These are phyloP conservation scores for Agrochola circellaris DNA, from an alignment of 2,888 invertebrate genomes.

Conservation along the genomic window DNA sequence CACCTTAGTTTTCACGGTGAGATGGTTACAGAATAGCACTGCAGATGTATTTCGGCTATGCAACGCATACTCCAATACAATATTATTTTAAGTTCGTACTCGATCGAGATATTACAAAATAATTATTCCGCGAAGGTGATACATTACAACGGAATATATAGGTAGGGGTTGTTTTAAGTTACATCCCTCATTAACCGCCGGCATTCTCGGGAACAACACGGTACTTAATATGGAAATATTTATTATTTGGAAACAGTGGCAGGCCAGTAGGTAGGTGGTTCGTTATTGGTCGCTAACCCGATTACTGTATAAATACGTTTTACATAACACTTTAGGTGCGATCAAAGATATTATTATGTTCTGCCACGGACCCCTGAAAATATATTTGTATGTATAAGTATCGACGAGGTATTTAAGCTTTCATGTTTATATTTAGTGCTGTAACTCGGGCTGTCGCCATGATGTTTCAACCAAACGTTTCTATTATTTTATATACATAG, in stretches of 20 bases:
- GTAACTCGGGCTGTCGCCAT: background rate
- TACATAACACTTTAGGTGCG: background rate
- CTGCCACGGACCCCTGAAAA: background rate
- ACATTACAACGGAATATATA: constrained; percentile 35
- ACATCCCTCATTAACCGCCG: constrained; percentile 55
- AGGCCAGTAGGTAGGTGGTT: background rate
- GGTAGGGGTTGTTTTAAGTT: constrained; percentile 56
- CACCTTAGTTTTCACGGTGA: too few species aligned
- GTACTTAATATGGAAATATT: constrained; percentile 43
- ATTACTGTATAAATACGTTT: constrained; percentile 9
- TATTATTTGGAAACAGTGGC: constrained; percentile 11
- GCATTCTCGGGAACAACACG: constrained; percentile 19
- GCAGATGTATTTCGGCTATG: too few species aligned
- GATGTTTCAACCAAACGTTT: background rate
- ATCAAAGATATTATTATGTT: background rate
- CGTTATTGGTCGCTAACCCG: constrained; percentile 1
- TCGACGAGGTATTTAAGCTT: background rate
- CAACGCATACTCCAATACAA: background rate
- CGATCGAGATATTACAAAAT: constrained; percentile 20
- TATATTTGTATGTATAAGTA: background rate
- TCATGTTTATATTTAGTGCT: background rate
- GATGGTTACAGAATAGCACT: too few species aligned
- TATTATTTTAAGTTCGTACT: constrained; percentile 5
- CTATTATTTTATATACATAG: too few species aligned
- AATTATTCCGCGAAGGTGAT: constrained; percentile 40